Percentiles rank a stretch among this genome's conserved stretches.
phyloP scores from a whole-genome alignment of 2,888 invertebrate species.

The Drosophila picticornis region DNA sequence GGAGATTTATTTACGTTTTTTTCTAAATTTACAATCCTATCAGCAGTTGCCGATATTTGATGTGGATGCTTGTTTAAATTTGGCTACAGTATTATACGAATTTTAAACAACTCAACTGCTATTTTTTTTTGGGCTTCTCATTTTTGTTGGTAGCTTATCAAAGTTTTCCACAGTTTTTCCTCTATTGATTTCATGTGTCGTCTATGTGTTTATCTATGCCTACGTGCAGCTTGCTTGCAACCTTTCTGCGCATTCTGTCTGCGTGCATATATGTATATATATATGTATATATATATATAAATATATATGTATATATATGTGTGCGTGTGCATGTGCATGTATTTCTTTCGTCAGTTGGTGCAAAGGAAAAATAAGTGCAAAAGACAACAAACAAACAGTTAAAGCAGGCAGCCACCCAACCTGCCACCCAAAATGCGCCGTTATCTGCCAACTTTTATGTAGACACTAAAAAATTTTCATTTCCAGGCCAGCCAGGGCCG shows the following conservation, averaged over 20 bases:
- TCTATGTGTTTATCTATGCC: slow-evolving; percentile 70
- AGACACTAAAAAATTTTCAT: slow-evolving; percentile 79
- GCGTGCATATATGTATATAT: slow-evolving; percentile 7
- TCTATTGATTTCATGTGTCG: slow-evolving; percentile 38
- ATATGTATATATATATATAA: not conserved
- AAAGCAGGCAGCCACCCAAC: slow-evolving; percentile 54
- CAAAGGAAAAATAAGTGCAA: slow-evolving; percentile 48
- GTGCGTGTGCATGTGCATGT: slow-evolving; percentile 12
- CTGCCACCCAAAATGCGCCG: slow-evolving; percentile 31
- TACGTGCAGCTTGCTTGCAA: slow-evolving; percentile 49
- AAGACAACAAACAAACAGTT: slow-evolving; percentile 68
- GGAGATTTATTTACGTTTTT: not conserved
- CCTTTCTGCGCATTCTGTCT: slow-evolving; percentile 34
- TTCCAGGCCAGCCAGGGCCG: slow-evolving; percentile 59
- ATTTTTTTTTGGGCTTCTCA: not conserved
- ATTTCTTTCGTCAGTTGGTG: slow-evolving; percentile 50
- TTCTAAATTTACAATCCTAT: not conserved
- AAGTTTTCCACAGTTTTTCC: slow-evolving; percentile 31
- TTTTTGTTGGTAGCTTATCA: slow-evolving; percentile 33
- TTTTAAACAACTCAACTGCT: slow-evolving; percentile 21
- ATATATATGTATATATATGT: not conserved
- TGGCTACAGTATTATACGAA: not conserved
- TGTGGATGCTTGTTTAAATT: not conserved
- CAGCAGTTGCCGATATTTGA: not conserved
- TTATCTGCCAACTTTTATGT: slow-evolving; percentile 75